Evolutionary conservation across 2,888 invertebrate species (phyloP).

Genomic region (Chorisops tibialis): DNA sequence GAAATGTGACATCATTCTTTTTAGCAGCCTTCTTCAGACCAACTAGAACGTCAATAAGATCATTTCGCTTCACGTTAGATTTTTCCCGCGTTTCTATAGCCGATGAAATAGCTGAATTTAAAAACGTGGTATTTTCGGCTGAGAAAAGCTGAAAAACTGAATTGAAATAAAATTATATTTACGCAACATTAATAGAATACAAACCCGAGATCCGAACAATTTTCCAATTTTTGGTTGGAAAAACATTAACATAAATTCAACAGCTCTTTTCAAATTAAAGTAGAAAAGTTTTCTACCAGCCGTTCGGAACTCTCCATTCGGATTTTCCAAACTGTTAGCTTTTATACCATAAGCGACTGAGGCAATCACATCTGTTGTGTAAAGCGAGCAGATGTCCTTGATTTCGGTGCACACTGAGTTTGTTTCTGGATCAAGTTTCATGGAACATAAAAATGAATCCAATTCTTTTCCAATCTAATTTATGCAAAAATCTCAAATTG

Average conservation of each 20-base stretch:
- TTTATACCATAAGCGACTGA: constrained; percentile 47
- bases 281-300: constrained; percentile 41
- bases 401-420: constrained; percentile 37
- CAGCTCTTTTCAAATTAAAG: constrained; percentile 37
- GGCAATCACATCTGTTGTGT: constrained; percentile 47
- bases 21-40: constrained; percentile 45
- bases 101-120: constrained; percentile 48
- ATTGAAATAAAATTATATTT: not conserved
- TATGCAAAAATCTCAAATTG: not conserved
- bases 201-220: constrained; percentile 40
- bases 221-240: constrained; percentile 44
- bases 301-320: constrained; percentile 43
- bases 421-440: not conserved
- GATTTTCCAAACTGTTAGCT: constrained; percentile 45
- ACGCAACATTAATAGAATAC: not conserved
- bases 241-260: constrained; percentile 43
- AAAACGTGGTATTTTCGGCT: constrained; percentile 42
- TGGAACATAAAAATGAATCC: constrained; percentile 3
- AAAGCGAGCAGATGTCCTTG: constrained; percentile 43
- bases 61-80: constrained; percentile 49
- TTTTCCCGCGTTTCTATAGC: constrained; percentile 51
- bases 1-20: constrained; percentile 36
- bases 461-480: constrained; percentile 24
- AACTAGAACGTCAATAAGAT: constrained; percentile 55
- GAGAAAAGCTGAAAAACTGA: constrained; percentile 41